phyloP scores from a whole-genome alignment of 2,888 invertebrate species.

The Melikaiella ostensackeni region DNA sequence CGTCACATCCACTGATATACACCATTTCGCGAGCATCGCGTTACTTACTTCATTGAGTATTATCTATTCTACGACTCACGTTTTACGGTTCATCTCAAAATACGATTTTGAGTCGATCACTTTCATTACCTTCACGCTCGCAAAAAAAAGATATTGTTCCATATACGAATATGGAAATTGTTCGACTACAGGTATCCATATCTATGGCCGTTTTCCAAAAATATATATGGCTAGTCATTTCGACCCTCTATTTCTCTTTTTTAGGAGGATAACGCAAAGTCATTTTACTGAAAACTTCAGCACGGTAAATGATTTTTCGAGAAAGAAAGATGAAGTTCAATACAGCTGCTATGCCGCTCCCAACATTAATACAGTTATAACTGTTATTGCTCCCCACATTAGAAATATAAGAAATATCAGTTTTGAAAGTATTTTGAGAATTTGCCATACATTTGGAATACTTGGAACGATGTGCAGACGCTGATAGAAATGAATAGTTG shows the following conservation, averaged over 20 bases:
- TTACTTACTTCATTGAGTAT: not conserved
- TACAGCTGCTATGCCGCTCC: not conserved
- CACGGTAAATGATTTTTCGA: not conserved
- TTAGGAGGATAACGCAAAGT: conserved; percentile 7
- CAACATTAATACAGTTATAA: not conserved
- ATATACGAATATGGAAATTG: conserved; percentile 14
- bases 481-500: too few species aligned
- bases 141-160: conserved; percentile 5
- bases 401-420: not conserved
- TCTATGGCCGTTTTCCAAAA: conserved; percentile 3
- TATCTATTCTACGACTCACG: not conserved
- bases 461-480: not conserved
- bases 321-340: not conserved
- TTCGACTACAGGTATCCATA: conserved; percentile 20
- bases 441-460: not conserved
- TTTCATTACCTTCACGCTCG: not conserved
- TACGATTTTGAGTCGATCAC: not conserved
- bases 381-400: not conserved
- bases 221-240: conserved; percentile 9
- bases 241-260: not conserved
- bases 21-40: conserved; percentile 4
- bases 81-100: not conserved
- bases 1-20: not conserved
- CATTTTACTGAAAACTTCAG: conserved; percentile 1
- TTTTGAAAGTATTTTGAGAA: not conserved